Evolutionary conservation across 2,113 vertebrate species (phyloP).

Genomic region (Vidua chalybeata): DNA sequence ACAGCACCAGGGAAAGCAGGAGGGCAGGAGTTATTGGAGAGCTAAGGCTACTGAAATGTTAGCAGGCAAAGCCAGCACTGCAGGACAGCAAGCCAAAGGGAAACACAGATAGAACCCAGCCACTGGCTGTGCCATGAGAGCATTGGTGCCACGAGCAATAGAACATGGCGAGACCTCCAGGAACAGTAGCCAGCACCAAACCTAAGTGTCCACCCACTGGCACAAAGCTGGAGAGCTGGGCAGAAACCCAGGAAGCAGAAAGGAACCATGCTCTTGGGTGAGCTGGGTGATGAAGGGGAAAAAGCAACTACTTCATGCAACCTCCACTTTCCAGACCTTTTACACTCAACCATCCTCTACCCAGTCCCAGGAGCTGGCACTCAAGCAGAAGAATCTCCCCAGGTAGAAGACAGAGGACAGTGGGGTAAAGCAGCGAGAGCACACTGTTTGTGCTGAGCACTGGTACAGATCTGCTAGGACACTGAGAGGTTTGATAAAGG

Average conservation of each 20-base stretch:
- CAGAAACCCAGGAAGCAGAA: background rate
- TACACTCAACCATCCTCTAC: rapidly evolving
- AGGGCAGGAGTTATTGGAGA: background rate
- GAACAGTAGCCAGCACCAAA: background rate
- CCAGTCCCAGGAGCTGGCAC: background rate
- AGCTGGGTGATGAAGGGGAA: background rate
- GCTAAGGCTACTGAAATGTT: background rate
- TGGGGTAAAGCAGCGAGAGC: background rate
- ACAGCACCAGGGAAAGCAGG: background rate
- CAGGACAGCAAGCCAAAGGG: background rate
- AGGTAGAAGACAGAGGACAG: background rate
- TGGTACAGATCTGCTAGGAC: background rate
- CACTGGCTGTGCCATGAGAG: background rate
- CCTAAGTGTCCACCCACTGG: background rate
- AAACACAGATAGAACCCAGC: background rate
- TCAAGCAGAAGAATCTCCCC: background rate
- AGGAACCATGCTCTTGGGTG: background rate
- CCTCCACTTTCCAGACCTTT: background rate
- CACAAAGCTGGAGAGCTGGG: background rate
- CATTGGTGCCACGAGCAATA: background rate
- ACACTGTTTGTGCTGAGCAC: background rate
- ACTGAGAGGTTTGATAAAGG: background rate
- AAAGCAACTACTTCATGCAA: background rate
- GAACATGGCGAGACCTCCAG: background rate
- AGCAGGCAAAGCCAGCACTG: background rate